These are phyloP conservation scores for Chrysemys picta DNA, from an alignment of 2,113 vertebrate species.

Conservation along the genomic window DNA sequence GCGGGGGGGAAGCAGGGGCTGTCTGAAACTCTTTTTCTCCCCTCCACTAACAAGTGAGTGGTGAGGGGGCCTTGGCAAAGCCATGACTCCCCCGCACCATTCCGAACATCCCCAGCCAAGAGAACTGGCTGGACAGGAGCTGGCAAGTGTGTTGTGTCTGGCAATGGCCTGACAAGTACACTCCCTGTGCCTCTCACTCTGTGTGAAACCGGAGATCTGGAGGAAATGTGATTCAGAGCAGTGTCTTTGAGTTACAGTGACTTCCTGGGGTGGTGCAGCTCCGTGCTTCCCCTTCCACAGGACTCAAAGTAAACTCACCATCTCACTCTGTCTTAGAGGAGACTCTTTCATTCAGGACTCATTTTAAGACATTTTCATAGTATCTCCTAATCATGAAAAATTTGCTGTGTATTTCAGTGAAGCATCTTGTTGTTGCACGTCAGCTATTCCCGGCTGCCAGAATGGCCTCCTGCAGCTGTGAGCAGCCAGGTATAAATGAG, in stretches of 20 bases:
- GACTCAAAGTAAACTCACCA: background rate
- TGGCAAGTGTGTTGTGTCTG: too few species aligned
- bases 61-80: too few species aligned
- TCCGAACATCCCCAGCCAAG: too few species aligned
- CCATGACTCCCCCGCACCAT: too few species aligned
- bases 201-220: background rate
- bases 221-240: background rate
- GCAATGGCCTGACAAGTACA: too few species aligned
- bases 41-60: too few species aligned
- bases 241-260: background rate
- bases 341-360: background rate
- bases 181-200: background rate
- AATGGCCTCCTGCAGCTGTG: background rate
- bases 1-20: too few species aligned
- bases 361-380: background rate
- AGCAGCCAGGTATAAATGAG: background rate
- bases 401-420: background rate
- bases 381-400: background rate
- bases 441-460: background rate
- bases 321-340: background rate
- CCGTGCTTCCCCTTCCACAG: background rate
- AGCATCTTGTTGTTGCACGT: background rate
- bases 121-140: too few species aligned
- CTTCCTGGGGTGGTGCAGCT: background rate
- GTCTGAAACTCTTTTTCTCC: too few species aligned